A percentile compares a stretch with the other conserved stretches of the same genome.
phyloP scores from a whole-genome alignment of 2,113 vertebrate genomes.

The Genyomyrus donnyi region DNA sequence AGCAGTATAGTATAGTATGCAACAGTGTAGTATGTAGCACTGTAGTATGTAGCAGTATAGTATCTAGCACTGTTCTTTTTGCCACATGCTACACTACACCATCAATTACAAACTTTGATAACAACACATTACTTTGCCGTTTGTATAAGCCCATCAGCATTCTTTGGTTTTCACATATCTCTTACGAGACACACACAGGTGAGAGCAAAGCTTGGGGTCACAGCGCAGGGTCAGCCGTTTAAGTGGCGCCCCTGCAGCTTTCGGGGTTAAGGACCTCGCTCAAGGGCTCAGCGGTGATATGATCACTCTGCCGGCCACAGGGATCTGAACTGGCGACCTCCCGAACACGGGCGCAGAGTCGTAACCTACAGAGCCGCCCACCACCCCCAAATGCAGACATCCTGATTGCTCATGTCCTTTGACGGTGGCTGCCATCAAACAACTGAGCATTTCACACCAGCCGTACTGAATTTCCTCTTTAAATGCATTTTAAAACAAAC shows the following conservation, averaged over 20 bases:
- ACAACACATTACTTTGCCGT: not conserved
- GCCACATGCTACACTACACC: not conserved
- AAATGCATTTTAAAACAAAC: not conserved
- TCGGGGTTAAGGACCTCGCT: not conserved
- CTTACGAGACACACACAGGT: not conserved
- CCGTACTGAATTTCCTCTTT: not conserved
- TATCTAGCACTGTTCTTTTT: not conserved
- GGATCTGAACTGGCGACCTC: not conserved
- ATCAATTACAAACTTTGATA: not conserved
- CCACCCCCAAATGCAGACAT: not conserved
- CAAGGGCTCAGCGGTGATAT: not conserved
- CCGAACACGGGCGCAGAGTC: not conserved
- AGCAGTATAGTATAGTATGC: too few relatives aligned
- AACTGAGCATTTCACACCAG: not conserved
- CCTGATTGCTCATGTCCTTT: not conserved
- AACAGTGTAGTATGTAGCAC: not conserved
- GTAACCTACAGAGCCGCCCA: not conserved
- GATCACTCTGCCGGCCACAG: not conserved
- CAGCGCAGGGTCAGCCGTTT: not conserved
- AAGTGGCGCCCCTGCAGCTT: not conserved
- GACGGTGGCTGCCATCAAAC: not conserved
- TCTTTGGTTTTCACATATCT: not conserved
- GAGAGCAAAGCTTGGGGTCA: not conserved
- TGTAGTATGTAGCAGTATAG: not conserved
- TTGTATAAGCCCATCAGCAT: not conserved